These are phyloP conservation scores for Rissa tridactyla DNA, from an alignment of 2,113 vertebrate species.

Conservation along the genomic window DNA sequence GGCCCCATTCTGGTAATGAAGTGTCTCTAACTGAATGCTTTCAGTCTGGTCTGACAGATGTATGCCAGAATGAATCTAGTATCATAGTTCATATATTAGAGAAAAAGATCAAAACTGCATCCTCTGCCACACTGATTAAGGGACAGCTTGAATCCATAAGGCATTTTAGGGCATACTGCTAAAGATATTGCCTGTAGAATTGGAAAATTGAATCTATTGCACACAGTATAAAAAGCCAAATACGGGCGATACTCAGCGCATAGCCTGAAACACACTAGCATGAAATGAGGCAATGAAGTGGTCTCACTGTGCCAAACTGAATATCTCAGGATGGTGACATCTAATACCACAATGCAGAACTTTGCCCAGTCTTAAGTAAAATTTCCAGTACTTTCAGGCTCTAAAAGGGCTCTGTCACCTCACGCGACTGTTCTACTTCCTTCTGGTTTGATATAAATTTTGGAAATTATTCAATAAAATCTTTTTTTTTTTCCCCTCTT, in stretches of 20 bases:
- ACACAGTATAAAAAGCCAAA: neutral
- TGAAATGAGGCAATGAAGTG: conserved; percentile 14
- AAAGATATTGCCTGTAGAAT: neutral
- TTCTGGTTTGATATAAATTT: neutral
- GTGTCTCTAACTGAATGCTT: conserved; percentile 7
- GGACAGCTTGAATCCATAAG: conserved; percentile 25
- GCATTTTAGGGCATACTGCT: conserved; percentile 8
- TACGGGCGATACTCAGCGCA: neutral
- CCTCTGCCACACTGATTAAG: conserved; percentile 28
- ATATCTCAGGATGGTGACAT: neutral
- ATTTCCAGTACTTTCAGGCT: neutral
- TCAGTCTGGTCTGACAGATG: conserved; percentile 8
- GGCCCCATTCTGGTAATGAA: conserved; percentile 10
- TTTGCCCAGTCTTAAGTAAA: neutral
- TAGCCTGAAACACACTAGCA: neutral
- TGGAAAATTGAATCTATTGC: conserved; percentile 11
- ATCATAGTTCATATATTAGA: neutral
- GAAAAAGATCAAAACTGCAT: conserved; percentile 20
- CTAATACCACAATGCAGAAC: neutral
- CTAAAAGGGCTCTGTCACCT: neutral
- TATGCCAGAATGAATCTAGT: conserved; percentile 3
- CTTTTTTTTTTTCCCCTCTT: neutral
- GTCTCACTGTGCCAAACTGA: neutral
- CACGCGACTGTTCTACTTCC: neutral
- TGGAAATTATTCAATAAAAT: neutral